Evolutionary conservation across 2,113 vertebrate species (phyloP), one percentile per base, ranked within the genome.

Genomic region (Aptenodytes forsteri): DNA sequence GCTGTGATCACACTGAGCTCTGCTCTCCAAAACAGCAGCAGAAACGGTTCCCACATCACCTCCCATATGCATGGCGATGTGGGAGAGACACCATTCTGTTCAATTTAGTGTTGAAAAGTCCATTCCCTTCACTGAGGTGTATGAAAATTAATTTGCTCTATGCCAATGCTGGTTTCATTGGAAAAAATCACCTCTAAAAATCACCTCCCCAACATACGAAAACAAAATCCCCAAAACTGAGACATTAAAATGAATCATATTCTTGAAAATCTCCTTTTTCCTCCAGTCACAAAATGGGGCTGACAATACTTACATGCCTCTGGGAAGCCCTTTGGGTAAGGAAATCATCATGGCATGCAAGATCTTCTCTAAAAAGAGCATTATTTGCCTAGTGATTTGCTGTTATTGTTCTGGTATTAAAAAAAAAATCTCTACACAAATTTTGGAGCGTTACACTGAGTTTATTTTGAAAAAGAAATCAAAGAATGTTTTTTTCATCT

Each of bases 391-490:
- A 72, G 25, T 65, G 70, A 83, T 91, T 91, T 59, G 13, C 49
- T 93, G 87, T 90, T 80, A 83, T 94, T 95, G 58, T 88, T 85
- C 73, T 95, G 58, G 20, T 85, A 64, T 76, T 40, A 21, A 50
- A 65, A 89, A 75, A 84, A 80, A 78, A 32, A 55, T 11, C 61
- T 55, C 32, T 13, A 65, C 67, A 72, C 34, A 76, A 75, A 87
- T 70, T 93, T 65, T 58, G 25, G 87, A 97, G 66, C 0, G 1
- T 65, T 95, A 89, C 50, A 55, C 67, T 83, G 72, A 89, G 72
- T 96, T 96, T 97, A 79, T 97, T 97, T 96, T 95, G 93, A 94
- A 93, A 89, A 84, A 83, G 72, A 95, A 96, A 96, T 83, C 88
- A 95, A 97, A 94, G 80, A 71, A 80, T 94, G 70, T 72, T 95